Evolutionary conservation across 2,888 invertebrate species (phyloP), one percentile per base, ranked within the genome.

Genomic region (Drosophila affinis): DNA sequence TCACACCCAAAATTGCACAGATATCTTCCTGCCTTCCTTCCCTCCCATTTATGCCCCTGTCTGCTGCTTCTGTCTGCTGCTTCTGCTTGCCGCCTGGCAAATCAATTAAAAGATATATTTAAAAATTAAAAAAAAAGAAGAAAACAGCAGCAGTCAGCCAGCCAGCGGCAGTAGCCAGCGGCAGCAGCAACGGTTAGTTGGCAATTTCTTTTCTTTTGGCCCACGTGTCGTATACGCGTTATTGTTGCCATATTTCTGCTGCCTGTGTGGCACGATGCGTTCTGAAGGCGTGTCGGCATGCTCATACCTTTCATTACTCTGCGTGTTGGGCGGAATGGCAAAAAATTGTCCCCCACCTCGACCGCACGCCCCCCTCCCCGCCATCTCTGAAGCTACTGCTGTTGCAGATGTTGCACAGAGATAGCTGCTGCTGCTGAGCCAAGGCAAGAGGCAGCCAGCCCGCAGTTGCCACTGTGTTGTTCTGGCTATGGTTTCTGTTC

Each of bases 151-250:
- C 24, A 21, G 32, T n/a, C 14, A 1, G 6, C 6, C 27, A 27
- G 27, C 24, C 12, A 34, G 34, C 34, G 12, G 39, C 39, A 39
- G 67, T 44, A 51, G 67, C 6, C 12, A 12, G 34, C 34, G 14
- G 34, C 34, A 39, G 55, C 54, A 51, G 67, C 45, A 29, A 34
- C 44, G 7, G 29, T 2, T 49, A 10, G 54, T 55, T 55, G 65
- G 65, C 67, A 65, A 65, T 65, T 65, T 65, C 54, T 45, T 21
- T 17, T 12, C 9, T 14, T 18, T n/a, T 55, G 67, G 67, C 17
- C 68, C 55, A 67, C 67, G 68, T 67, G 67, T 67, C 67, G 67
- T 56, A 51, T 68, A 67, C 67, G 67, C 67, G 56, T 69, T 68
- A 52, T 57, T 52, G 68, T 52, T 67, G 67, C 56, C 67, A 67